Base-by-base conservation (phyloP, 2,797 vertebrate genomes). In the Amphiprion clarkii region DNA sequence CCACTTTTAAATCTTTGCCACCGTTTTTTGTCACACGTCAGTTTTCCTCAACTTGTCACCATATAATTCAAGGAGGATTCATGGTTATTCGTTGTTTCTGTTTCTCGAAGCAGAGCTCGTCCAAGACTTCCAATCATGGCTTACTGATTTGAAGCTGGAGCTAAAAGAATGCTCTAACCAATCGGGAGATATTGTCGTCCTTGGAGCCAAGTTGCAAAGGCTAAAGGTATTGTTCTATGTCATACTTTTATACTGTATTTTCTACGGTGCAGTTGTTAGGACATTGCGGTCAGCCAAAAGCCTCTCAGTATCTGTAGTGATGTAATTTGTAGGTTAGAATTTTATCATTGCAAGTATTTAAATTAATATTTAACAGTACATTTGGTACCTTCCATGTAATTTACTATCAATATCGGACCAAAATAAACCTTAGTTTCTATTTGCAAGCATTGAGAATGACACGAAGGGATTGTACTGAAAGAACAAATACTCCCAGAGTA, bases 41-140 rank as follows among this genome's bases (percentile, higher is more conserved):
- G 0, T 60, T 67, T 61, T 48, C 46, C 42, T 74, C 21, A 71
- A 61, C 67, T 54, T 76, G 27, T 65, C 17, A 21, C 2, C 23
- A 4, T 11, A 13, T 53, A 11, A 55, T 25, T 61, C 4, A 27
- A 27, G 7, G 9, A 51, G 57, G 55, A 6, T 48, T 75, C 68
- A 31, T 36, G 52, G 16, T 59, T 6, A 27, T 46, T 25, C 60
- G 14, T 69, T 78, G 55, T 16, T 80, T 61, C 10, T 81, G 29
- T 86, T 70, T 64, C 62, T 91, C 65, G 17, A 75, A 70, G 70
- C 94, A 99, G 98, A 95, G 55, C 94, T 96, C 13, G 93, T 97
- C 86, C 93, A 95, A 83, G 95, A 94, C 83, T 99, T 99, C 83
- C 96, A 96, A 71, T 92, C 93, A 44, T 98, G 97, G 97, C 94